Base-by-base conservation (phyloP, 1,140 invertebrate species). In the Aphis craccivora region DNA sequence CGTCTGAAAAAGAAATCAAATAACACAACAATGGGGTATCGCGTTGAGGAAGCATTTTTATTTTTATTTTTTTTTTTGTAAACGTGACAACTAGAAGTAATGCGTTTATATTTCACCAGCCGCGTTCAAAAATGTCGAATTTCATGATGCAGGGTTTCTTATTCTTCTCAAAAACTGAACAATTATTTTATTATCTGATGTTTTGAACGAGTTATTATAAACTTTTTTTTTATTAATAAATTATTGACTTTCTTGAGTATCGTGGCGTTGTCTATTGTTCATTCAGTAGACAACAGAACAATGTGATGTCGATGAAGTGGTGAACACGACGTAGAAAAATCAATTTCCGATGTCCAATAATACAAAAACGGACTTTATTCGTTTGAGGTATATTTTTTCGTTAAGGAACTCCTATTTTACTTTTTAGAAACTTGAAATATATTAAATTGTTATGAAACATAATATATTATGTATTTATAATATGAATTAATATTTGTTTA, bases 31-130 rank as follows among this genome's bases (percentile, higher is more conserved):
- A 76, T 76, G 23, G 83, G 37, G 9, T 83, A 37, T 83, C 37
- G 35, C 20, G 35, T 37, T 7, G 37, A 7, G 35, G 22, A 37
- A 37, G 81, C 35, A 81, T 81, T 81, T n/a, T n/a, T n/a, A n/a
- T n/a, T n/a, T 35, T 37, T 81, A 1, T 81, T 83, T 37, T 37
- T 8, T 45, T 87, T 87, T 87, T 87, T 87, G 86, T 87, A 87
- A 87, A 87, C 43, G 86, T 87, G 86, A 48, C 43, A 87, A 45
- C 35, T 48, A 48, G 18, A 48, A 87, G n/a, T 87, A n/a, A 48
- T 87, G 45, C 43, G 43, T 87, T 88, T 51, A 88, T 51, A 88
- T 53, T 45, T 87, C 84, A 35, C 45, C 18, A 51, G 45, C n/a
- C 14, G 30, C 14, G 3, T 48, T 87, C 30, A 8, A 87, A 48